Evolutionary conservation across 2,113 vertebrate genomes (phyloP).

Genomic region (Mesocricetus auratus): DNA sequence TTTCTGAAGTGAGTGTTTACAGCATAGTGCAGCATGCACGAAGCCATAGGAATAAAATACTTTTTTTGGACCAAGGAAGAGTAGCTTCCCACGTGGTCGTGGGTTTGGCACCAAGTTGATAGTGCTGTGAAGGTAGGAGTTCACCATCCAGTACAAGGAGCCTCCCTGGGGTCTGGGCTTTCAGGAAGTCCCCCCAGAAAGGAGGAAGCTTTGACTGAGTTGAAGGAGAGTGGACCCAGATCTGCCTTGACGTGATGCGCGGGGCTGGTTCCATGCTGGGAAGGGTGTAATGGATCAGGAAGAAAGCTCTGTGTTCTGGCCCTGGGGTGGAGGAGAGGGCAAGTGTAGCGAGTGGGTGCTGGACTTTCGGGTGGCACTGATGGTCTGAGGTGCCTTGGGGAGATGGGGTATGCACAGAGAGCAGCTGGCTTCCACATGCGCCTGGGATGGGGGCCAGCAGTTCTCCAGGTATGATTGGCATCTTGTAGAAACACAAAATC

Average conservation of each 20-base stretch:
- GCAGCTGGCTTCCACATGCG: not conserved
- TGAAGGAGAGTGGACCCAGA: not conserved
- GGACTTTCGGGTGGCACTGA: not conserved
- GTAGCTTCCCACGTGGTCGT: too few relatives aligned
- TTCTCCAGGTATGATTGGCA: not conserved
- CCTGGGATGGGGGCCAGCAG: not conserved
- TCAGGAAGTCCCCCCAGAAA: not conserved
- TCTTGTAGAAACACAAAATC: not conserved
- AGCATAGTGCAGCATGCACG: too few relatives aligned
- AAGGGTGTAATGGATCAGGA: not conserved
- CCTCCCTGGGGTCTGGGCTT: not conserved
- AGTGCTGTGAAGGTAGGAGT: not conserved
- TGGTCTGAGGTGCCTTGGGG: not conserved
- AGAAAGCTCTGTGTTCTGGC: not conserved
- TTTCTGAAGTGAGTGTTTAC: too few relatives aligned
- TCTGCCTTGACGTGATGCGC: not conserved
- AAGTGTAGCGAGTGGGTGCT: not conserved
- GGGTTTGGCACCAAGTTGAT: too few relatives aligned
- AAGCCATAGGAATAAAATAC: too few relatives aligned
- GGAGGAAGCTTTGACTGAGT: not conserved
- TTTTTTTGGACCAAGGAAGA: too few relatives aligned
- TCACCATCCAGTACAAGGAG: rapidly evolving
- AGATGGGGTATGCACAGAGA: not conserved
- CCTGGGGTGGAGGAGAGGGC: not conserved
- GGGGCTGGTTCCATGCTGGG: rapidly evolving